These are phyloP conservation scores for Stegostoma tigrinum DNA, from an alignment of 2,113 vertebrate genomes.

Conservation along the genomic window DNA sequence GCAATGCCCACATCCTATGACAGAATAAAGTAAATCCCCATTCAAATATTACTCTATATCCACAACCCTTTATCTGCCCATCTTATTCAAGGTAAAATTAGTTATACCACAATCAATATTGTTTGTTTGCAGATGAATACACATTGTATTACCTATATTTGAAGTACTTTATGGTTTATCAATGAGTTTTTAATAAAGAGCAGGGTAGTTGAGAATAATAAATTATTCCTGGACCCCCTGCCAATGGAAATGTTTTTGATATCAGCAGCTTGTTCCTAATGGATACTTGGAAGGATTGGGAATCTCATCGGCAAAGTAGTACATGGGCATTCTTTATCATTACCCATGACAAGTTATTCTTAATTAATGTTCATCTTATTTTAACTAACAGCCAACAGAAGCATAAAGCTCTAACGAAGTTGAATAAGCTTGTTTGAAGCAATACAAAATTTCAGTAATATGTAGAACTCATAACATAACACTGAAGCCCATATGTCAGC, in stretches of 20 bases:
- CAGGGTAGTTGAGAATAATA: background rate
- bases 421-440: constrained; percentile 8
- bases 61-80: background rate
- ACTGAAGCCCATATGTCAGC: constrained; percentile 41
- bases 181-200: background rate
- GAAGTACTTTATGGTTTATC: background rate
- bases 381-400: background rate
- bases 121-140: background rate
- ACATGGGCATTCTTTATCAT: background rate
- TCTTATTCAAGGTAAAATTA: background rate
- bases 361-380: background rate
- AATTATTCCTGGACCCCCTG: background rate
- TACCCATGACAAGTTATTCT: background rate
- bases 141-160: background rate
- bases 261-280: background rate
- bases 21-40: background rate
- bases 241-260: background rate
- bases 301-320: background rate
- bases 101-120: background rate
- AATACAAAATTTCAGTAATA: constrained; percentile 37
- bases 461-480: constrained; percentile 40
- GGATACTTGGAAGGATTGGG: background rate
- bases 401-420: background rate
- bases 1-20: too few species aligned
- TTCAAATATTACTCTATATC: background rate